These are phyloP conservation scores for Notospermus geniculatus DNA, from an alignment of 1,140 invertebrate genomes.

Conservation along the genomic window DNA sequence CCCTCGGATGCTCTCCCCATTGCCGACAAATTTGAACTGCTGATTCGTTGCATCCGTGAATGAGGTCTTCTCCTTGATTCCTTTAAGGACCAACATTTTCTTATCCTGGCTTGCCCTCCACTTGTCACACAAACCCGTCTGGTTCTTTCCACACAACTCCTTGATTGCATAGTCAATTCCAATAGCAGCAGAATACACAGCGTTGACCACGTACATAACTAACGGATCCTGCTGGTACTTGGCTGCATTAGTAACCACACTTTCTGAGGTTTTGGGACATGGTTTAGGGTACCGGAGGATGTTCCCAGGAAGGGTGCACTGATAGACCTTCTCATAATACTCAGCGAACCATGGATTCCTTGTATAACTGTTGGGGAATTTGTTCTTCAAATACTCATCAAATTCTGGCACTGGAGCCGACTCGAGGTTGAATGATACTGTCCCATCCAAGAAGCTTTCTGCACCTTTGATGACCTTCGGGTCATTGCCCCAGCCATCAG, in stretches of 20 bases:
- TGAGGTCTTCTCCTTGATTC: conserved; percentile 23
- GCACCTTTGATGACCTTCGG: neutral
- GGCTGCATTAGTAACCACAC: conserved; percentile 17
- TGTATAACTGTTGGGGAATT: conserved; percentile 1
- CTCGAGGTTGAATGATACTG: conserved; percentile 20
- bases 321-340: conserved; percentile 41
- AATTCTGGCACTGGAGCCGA: conserved; percentile 20
- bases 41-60: conserved; percentile 46
- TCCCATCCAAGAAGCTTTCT: neutral
- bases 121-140: conserved; percentile 4
- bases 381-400: conserved; percentile 22
- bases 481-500: neutral
- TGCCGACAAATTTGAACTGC: conserved; percentile 35
- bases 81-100: conserved; percentile 32
- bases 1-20: conserved; percentile 45
- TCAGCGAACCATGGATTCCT: conserved; percentile 31
- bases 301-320: conserved; percentile 34
- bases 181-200: conserved; percentile 38
- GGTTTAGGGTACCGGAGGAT: conserved; percentile 34
- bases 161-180: conserved; percentile 35
- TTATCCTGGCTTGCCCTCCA: conserved; percentile 27
- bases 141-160: conserved; percentile 36
- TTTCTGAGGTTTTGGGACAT: conserved; percentile 29
- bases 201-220: conserved; percentile 42
- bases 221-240: conserved; percentile 31